Conservation (phyloP, 2,797 vertebrate genomes). For the Cirrhinus mrigala region DNA sequence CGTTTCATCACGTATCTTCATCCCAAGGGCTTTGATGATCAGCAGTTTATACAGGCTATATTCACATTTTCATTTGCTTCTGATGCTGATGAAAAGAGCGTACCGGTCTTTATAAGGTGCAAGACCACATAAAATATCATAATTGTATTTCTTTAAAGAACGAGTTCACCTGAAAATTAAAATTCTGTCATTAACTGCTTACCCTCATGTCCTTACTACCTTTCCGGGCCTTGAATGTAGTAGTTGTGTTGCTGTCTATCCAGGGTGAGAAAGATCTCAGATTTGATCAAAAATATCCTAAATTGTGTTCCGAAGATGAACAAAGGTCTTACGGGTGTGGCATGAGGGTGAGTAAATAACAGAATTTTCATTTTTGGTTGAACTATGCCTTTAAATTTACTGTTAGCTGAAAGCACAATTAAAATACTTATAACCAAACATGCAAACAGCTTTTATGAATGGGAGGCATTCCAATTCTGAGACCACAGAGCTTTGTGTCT, state of each 20-base stretch:
- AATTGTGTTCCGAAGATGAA: too few species aligned
- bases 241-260: too few species aligned
- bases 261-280: too few species aligned
- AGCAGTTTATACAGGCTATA: conserved; percentile 8
- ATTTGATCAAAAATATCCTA: too few species aligned
- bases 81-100: background rate
- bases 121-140: background rate
- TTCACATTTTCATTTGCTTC: conserved; percentile 7
- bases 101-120: background rate
- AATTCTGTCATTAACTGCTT: too few species aligned
- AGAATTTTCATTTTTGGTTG: too few species aligned
- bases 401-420: background rate
- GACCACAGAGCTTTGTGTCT: background rate
- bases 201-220: too few species aligned
- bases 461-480: background rate
- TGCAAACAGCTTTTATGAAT: background rate
- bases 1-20: conserved; percentile 11
- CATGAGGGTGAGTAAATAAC: too few species aligned
- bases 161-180: too few species aligned
- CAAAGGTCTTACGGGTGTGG: too few species aligned
- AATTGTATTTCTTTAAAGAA: background rate
- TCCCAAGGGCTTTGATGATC: background rate
- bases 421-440: background rate
- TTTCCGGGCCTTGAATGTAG: too few species aligned
- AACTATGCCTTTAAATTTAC: background rate